Percentiles rank a stretch among this genome's conserved stretches.
Evolutionary conservation across 2,113 vertebrate genomes (phyloP).

Genomic region (Hystrix cristata): DNA sequence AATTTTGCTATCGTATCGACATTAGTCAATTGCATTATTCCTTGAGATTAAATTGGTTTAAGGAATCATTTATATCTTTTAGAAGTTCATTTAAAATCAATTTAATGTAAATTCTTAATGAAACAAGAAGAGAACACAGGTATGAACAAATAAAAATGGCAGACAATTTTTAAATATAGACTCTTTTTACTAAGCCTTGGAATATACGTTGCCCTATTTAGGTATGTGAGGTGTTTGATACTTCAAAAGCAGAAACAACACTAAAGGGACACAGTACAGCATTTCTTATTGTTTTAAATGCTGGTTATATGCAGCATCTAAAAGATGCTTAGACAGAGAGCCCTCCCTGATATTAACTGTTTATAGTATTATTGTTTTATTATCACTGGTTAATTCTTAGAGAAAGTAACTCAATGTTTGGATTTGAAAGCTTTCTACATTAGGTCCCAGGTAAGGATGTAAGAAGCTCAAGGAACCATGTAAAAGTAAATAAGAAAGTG

Average conservation of each 20-base stretch:
- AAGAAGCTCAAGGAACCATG: constrained; percentile 40
- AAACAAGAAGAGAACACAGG: neutral
- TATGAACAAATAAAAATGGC: constrained; percentile 45
- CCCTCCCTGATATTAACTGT: neutral
- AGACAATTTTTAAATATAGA: constrained; percentile 22
- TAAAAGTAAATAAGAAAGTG: constrained; percentile 42
- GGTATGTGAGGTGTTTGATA: neutral
- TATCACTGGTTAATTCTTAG: constrained; percentile 32
- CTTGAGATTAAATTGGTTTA: constrained; percentile 35
- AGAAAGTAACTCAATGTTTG: constrained; percentile 18
- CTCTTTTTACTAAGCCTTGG: neutral
- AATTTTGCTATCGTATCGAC: constrained; percentile 41
- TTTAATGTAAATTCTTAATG: constrained; percentile 59
- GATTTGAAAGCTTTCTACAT: constrained; percentile 49
- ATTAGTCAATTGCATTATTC: constrained; percentile 44
- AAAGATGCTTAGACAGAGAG: neutral
- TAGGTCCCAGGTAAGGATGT: neutral
- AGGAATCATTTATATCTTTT: constrained; percentile 50
- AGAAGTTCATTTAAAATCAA: constrained; percentile 52
- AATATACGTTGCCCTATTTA: constrained; percentile 26
- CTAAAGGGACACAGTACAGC: neutral
- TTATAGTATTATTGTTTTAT: constrained; percentile 56
- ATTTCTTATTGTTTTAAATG: constrained; percentile 38
- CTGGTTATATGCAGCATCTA: neutral
- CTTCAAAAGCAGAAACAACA: constrained; percentile 57